phyloP scores from a whole-genome alignment of 2,888 invertebrate genomes.

The Diplolepis rosae region DNA sequence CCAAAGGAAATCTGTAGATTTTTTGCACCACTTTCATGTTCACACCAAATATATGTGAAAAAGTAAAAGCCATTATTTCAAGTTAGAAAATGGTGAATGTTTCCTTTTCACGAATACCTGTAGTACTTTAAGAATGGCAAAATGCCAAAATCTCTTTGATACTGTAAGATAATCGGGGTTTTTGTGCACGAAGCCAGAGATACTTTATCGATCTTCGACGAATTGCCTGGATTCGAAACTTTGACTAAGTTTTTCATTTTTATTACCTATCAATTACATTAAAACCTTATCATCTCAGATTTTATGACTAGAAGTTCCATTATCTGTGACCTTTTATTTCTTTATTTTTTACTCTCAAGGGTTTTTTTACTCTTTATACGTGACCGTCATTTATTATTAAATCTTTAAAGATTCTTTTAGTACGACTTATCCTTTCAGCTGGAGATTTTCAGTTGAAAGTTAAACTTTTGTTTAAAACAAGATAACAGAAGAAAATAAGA shows the following conservation, averaged over 20 bases:
- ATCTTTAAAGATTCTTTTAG: not conserved
- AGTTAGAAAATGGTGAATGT: conserved; percentile 7
- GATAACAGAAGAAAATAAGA: no score
- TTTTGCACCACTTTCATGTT: not conserved
- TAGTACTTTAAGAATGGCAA: not conserved
- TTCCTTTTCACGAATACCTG: not conserved
- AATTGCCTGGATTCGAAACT: conserved; percentile 22
- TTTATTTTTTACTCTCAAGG: not conserved
- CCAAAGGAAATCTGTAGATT: conserved; percentile 4
- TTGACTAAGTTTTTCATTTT: not conserved
- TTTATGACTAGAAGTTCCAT: no score
- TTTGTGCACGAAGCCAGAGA: conserved; percentile 25
- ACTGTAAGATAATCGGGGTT: conserved; percentile 5
- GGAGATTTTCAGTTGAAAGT: not conserved
- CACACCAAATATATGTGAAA: not conserved
- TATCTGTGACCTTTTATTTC: not conserved
- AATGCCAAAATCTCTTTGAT: conserved; percentile 13
- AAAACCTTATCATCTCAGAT: not conserved
- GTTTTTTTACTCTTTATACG: not conserved
- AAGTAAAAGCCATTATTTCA: not conserved
- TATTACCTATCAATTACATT: not conserved
- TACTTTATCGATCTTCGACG: conserved; percentile 36
- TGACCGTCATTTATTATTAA: no score
- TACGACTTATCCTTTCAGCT: not conserved
- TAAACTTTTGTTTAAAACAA: no score